Conservation (phyloP, 2,888 invertebrate genomes). For the Thymelicus sylvestris region DNA sequence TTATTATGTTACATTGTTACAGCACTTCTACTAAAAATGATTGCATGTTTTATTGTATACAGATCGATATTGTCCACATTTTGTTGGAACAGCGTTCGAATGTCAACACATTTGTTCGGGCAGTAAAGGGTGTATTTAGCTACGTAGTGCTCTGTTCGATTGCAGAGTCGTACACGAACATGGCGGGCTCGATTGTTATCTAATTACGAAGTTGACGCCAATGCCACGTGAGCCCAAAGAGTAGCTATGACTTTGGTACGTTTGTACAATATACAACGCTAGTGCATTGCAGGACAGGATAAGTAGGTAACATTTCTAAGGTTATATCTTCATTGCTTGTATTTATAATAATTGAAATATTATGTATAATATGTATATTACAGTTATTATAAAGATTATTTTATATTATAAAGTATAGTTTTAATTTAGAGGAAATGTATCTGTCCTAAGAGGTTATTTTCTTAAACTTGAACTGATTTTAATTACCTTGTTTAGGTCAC, state of each 20-base stretch:
- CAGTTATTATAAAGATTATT: too few relatives aligned
- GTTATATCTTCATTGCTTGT: too few relatives aligned
- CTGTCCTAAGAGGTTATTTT: too few relatives aligned
- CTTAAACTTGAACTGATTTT: too few relatives aligned
- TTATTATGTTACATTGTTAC: conserved; percentile 70
- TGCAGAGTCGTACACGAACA: conserved; percentile 71
- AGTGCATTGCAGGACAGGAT: too few relatives aligned
- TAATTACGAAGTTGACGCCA: conserved; percentile 75
- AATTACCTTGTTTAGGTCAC: too few relatives aligned
- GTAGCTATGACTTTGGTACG: not conserved
- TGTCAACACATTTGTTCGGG: conserved; percentile 48
- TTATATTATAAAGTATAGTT: too few relatives aligned
- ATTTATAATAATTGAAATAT: too few relatives aligned
- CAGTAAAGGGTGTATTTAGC: conserved; percentile 48
- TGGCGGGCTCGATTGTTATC: conserved; percentile 73
- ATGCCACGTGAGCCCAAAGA: conserved; percentile 66
- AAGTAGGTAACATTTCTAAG: too few relatives aligned
- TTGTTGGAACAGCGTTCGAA: conserved; percentile 59
- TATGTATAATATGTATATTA: too few relatives aligned
- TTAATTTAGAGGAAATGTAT: too few relatives aligned
- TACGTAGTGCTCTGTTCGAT: conserved; percentile 54
- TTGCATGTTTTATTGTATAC: conserved; percentile 26
- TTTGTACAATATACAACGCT: not conserved
- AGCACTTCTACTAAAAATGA: conserved; percentile 45
- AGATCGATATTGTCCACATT: conserved; percentile 30